Conservation (phyloP, 2,888 invertebrate species). For the Amiota minor region DNA sequence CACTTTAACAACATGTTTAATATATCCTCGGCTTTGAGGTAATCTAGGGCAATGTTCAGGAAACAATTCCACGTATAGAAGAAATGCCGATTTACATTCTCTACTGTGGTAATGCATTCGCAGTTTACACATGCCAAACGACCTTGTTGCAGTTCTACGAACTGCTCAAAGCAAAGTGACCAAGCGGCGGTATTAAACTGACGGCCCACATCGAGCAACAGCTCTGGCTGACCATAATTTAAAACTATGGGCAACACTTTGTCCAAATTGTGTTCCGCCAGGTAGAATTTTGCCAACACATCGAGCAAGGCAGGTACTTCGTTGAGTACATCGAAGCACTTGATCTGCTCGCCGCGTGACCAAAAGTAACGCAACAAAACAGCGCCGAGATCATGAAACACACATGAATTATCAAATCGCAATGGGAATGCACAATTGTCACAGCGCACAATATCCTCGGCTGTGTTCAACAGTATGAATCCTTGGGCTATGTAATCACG, state of each 20-base stretch:
- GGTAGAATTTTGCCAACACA: conserved; percentile 71
- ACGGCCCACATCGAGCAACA: conserved; percentile 69
- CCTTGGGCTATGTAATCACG: conserved; percentile 72
- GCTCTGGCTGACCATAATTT: conserved; percentile 69
- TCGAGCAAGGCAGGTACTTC: conserved; percentile 71
- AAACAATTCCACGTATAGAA: conserved; percentile 74
- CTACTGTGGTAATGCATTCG: conserved; percentile 64
- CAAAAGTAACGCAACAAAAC: conserved; percentile 71
- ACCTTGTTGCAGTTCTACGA: conserved; percentile 70
- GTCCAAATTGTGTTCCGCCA: conserved; percentile 70
- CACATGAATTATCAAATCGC: conserved; percentile 69
- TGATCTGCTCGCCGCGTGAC: conserved; percentile 72
- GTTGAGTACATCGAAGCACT: conserved; percentile 70
- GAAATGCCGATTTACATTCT: conserved; percentile 68
- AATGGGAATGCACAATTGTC: conserved; percentile 71
- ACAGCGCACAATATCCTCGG: conserved; percentile 66
- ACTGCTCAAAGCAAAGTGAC: conserved; percentile 72
- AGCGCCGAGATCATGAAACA: conserved; percentile 70
- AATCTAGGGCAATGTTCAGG: conserved; percentile 68
- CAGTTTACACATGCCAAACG: conserved; percentile 71
- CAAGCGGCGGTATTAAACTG: conserved; percentile 64
- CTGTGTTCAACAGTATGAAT: conserved; percentile 67
- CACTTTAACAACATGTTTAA: conserved; percentile 71
- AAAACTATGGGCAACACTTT: conserved; percentile 71
- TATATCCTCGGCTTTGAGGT: conserved; percentile 66